Evolutionary conservation across 2,797 vertebrate species (phyloP), one percentile per base, ranked within the genome.

Genomic region (Diglossa cyanea): DNA sequence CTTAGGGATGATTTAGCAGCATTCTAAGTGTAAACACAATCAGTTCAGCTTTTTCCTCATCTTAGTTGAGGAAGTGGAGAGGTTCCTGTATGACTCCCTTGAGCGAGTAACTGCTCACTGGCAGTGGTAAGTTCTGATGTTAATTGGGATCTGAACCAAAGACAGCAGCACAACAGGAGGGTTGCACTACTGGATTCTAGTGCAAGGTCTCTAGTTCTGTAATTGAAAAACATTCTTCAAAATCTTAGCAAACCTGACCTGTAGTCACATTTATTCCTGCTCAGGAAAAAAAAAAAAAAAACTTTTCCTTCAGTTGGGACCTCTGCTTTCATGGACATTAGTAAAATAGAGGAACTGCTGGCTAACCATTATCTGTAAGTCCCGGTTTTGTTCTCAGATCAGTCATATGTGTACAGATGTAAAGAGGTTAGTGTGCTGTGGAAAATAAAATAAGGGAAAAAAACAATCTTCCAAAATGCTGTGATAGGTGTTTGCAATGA

Each of bases 21-120:
- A 30, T 66, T 76, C 26, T 26, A 84, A 37, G 2, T 33, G 24
- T 60, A 65, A 71, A 72, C 4, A 7, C 20, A 80, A 21, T 40
- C 65, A 47, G n/a, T 80, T 62, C 37, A 83, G 13, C 9, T 35
- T 13, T 66, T 71, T 19, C 45, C 45, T 81, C 24, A 75, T 30
- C 14, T 71, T 50, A 40, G n/a, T 17, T 26, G 19, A 73, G 54
- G 42, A 67, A 47, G 11, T 40, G 54, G 26, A 62, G 54, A 40
- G 12, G 3, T 55, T 86, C 11, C 7, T 61, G 4, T 30, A 4
- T 15, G 44, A 76, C n/a, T 80, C 28, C 39, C 35, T 74, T 0
- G 1, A 73, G 48, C 0, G 0, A 40, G n/a, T 61, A 45, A 25
- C 39, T 48, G 18, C 24, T 50, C 21, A n/a, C 30, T 26, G 58